Base-by-base conservation (phyloP, 1,140 invertebrate genomes). In the Papilio xuthus region DNA sequence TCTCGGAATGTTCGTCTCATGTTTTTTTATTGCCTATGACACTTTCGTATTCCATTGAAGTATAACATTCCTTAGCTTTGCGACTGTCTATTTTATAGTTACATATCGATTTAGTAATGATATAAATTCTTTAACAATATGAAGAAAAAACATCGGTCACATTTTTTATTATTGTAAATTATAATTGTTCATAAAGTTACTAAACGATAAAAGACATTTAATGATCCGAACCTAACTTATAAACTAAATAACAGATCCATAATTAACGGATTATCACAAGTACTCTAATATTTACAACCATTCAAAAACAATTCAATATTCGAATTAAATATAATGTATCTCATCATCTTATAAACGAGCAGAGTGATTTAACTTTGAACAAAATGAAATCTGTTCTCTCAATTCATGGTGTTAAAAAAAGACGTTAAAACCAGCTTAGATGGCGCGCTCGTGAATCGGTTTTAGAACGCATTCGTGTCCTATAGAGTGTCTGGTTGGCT, bases 401-500 rank as follows among this genome's bases (percentile, higher is more conserved):
- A 28, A 32, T 32, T 28, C 26, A 18, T 28, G 60, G 60, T 26
- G 60, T 67, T 67, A 67, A 67, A 67, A 53, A 63, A 63, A 28
- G 60, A 67, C 4, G 26, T 28, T 67, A 28, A 28, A 28, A 67
- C 60, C 26, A 32, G 60, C 23, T 67, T 67, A 67, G 60, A 67
- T 67, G 60, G 4, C 60, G 60, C 60, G 60, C 23, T 26, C 60
- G 60, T 67, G 60, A 67, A 32, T 67, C 26, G 26, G 18, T 70
- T 70, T 50, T 73, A 73, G 71, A 73, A 47, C 80, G 71, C 67
- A 79, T 71, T 78, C 75, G 78, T 13, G 78, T 74, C 67, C 69
- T 60, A 79, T 70, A 63, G 42, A 53, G 47, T 67, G 60, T 67
- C 60, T 67, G 60, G 56, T 60, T 60, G 72, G 74, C 81, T 88